Evolutionary conservation across 2,797 vertebrate species (phyloP), one percentile per base, ranked within the genome.

Genomic region (Anas flavirostris): DNA sequence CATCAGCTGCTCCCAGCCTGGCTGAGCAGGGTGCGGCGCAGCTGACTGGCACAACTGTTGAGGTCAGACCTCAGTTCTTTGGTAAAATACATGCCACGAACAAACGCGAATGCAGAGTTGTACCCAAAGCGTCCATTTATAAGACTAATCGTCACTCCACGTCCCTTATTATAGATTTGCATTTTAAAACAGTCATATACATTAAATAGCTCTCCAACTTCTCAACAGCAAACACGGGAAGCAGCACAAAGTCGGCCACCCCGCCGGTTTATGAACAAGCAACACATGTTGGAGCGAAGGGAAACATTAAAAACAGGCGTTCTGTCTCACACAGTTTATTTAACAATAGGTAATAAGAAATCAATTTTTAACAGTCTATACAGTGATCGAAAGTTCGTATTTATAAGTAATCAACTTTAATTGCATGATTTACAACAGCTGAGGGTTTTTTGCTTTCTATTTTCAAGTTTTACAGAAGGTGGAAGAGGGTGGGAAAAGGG

Each of bases 241-340:
- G 93, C 37, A 97, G 96, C 94, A 35, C 53, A 96, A 29, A 18
- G 19, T 79, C 92, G 0, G 74, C 94, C 79, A 62, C 88, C 80
- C 79, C 82, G 67, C 70, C 44, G 18, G 44, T 73, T 89, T 26
- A 76, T 87, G 83, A 83, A 87, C 83, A 92, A 97, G 94, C 82
- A 91, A 95, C 77, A 86, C 58, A 35, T 73, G 69, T 82, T 84
- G 91, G 93, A 95, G 95, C 94, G 88, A 96, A 96, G 95, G 95
- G 95, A 97, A 96, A 89, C 95, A 97, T 96, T 95, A 97, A 95
- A 97, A 97, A 87, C 86, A 95, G 79, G 88, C 63, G 89, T 96
- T 98, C 98, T 98, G 98, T 98, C 98, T 98, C 98, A 98, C 98
- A 98, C 98, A 98, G 98, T 98, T 98, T 98, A 98, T 98, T 98